Conservation (phyloP, 2,888 invertebrate species). For the Agonopterix arenella region DNA sequence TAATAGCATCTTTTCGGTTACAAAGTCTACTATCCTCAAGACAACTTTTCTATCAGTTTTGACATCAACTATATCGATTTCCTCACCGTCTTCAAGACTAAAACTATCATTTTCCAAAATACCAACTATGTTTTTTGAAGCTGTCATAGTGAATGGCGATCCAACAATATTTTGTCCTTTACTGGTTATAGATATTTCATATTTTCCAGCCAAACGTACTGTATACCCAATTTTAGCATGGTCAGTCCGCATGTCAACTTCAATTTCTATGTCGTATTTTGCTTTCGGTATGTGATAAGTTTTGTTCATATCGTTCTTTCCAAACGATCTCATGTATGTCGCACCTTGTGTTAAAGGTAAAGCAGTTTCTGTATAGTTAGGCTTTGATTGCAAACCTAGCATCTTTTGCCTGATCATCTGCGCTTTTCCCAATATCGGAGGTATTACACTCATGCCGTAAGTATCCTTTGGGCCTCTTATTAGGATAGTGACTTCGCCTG, state of each 20-base stretch:
- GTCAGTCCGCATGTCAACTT: slow-evolving; percentile 58
- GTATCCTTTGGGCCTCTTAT: slow-evolving; percentile 68
- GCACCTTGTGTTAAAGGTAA: slow-evolving; percentile 65
- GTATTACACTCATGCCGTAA: slow-evolving; percentile 60
- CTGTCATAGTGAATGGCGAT: slow-evolving; percentile 76
- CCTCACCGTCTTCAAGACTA: slow-evolving; percentile 63
- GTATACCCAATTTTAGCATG: slow-evolving; percentile 70
- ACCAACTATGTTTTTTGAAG: slow-evolving; percentile 51
- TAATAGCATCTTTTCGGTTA: slow-evolving; percentile 74
- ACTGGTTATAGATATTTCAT: slow-evolving; percentile 75
- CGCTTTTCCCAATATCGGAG: slow-evolving; percentile 65
- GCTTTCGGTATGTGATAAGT: slow-evolving; percentile 66
- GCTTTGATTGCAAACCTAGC: slow-evolving; percentile 52
- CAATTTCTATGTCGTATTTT: slow-evolving; percentile 71
- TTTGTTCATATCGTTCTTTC: slow-evolving; percentile 65
- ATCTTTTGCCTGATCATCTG: slow-evolving; percentile 64
- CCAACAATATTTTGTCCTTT: slow-evolving; percentile 75
- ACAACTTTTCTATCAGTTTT: slow-evolving; percentile 67
- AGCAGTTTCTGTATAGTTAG: slow-evolving; percentile 50
- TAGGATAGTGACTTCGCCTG: slow-evolving; percentile 63
- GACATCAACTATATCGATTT: slow-evolving; percentile 63
- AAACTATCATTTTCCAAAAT: slow-evolving; percentile 54
- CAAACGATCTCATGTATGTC: slow-evolving; percentile 58
- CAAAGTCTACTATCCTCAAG: slow-evolving; percentile 71
- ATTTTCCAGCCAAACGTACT: slow-evolving; percentile 70